Conservation (phyloP, 2,797 vertebrate genomes). For the Tarsius wallacei region DNA sequence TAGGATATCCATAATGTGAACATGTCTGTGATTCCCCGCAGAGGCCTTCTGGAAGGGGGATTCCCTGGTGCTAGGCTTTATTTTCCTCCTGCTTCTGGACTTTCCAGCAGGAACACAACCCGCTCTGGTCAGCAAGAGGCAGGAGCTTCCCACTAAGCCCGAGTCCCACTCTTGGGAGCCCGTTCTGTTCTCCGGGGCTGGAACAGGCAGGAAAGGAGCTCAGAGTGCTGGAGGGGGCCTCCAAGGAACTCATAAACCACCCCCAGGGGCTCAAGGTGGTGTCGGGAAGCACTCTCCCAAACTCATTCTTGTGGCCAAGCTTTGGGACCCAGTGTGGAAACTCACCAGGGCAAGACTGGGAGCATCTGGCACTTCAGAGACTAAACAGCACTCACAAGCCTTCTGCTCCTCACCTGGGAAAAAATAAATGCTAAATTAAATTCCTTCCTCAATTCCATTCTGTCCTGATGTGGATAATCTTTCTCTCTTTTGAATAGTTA, state of each 20-base stretch:
- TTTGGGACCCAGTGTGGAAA: not conserved
- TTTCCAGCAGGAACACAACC: not conserved
- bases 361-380: not conserved
- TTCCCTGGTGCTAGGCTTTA: not conserved
- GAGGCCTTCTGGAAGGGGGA: not conserved
- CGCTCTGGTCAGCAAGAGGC: not conserved
- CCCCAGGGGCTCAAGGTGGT: not conserved
- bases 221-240: not conserved
- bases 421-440: not conserved
- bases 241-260: not conserved
- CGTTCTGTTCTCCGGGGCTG: not conserved
- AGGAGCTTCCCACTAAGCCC: not conserved
- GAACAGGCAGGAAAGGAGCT: not conserved
- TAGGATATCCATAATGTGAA: not conserved
- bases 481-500: not conserved
- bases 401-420: slow-evolving; percentile 60
- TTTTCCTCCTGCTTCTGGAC: not conserved
- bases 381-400: slow-evolving; percentile 22
- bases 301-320: not conserved
- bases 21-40: not conserved
- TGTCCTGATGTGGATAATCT: slow-evolving; percentile 55
- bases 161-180: not conserved
- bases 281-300: not conserved
- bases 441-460: slow-evolving; percentile 2
- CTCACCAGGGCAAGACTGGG: not conserved